Evolutionary conservation across 2,113 vertebrate genomes (phyloP), one percentile per base, ranked within the genome.

Genomic region (Hipposideros armiger): DNA sequence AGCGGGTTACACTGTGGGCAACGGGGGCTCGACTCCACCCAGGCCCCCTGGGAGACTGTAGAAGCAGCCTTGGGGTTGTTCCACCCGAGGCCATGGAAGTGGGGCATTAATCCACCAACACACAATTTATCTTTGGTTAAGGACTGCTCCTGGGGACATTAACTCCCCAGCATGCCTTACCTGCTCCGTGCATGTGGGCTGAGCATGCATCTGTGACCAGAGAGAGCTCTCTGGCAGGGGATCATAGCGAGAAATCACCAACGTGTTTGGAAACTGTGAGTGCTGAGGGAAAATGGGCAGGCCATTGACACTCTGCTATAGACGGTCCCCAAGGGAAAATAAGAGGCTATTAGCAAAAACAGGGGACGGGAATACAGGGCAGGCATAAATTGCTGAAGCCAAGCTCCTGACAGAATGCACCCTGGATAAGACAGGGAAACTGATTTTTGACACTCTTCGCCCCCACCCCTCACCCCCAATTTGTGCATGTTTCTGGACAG

Each of bases 1-100:
- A 56, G 45, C 62, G 56, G 70, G 52, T 36, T 72, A 70, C 24
- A 32, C 6, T 56, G 16, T 24, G 40, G 47, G 30, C 36, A 76
- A 7, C 2, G n/a, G 58, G 56, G 32, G 52, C 47, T 56, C 19
- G 4, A 4, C 45, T 28, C 42, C 60, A 14, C 26, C 0, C 1
- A 69, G 16, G 70, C 20, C n/a, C 85, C 4, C 10, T 0, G 4
- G 19, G 52, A 76, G 58, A 40, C 3, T 13, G 77, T 87, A 42
- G 40, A 45, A 10, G 80, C 9, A 64, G 74, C 26, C 20, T 32
- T 10, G 45, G 45, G 4, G 36, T 10, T 47, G 20, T 28, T 5
- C 30, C 5, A 2, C 22, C 24, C 1, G 11, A 5, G 56, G n/a
- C 32, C 19, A 11, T 11, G 32, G 16, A 73, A 24, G 42, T 10